phyloP scores from a whole-genome alignment of 2,113 vertebrate genomes.

The Lanius collurio region DNA sequence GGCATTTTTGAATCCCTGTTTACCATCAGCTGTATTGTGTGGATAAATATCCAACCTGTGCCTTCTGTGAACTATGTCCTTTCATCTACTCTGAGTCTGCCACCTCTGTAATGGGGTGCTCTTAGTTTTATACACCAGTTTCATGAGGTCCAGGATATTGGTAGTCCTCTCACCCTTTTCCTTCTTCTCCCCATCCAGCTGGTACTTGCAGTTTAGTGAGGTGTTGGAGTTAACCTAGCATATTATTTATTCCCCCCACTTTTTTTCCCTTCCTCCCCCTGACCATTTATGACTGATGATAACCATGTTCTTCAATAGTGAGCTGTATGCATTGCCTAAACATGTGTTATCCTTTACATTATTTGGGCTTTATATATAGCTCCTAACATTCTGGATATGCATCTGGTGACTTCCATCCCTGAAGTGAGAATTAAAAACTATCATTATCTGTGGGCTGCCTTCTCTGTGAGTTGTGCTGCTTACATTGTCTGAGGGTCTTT shows the following conservation, averaged over 20 bases:
- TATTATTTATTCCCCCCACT: fast-evolving
- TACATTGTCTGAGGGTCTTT: not conserved
- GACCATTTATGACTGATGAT: not conserved
- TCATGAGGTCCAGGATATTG: not conserved
- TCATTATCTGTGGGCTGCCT: not conserved
- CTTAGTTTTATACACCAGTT: not conserved
- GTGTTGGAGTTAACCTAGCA: not conserved
- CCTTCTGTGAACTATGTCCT: not conserved
- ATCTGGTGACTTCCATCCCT: not conserved
- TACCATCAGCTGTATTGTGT: not conserved
- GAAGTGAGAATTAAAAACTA: not conserved
- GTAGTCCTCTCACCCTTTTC: not conserved
- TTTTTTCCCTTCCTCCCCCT: not conserved
- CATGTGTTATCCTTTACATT: not conserved
- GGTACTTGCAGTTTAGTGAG: not conserved
- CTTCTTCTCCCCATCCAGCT: not conserved
- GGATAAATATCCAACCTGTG: not conserved
- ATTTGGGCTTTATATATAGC: not conserved
- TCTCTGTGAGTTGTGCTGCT: not conserved
- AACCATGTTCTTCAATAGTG: not conserved
- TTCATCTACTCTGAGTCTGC: not conserved
- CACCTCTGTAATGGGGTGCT: not conserved
- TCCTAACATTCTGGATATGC: not conserved
- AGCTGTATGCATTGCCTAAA: not conserved
- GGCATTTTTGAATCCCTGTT: not conserved